Percentiles rank a stretch among this genome's conserved stretches.
phyloP scores from a whole-genome alignment of 2,113 vertebrate species.

The Poeciliopsis occidentalis region DNA sequence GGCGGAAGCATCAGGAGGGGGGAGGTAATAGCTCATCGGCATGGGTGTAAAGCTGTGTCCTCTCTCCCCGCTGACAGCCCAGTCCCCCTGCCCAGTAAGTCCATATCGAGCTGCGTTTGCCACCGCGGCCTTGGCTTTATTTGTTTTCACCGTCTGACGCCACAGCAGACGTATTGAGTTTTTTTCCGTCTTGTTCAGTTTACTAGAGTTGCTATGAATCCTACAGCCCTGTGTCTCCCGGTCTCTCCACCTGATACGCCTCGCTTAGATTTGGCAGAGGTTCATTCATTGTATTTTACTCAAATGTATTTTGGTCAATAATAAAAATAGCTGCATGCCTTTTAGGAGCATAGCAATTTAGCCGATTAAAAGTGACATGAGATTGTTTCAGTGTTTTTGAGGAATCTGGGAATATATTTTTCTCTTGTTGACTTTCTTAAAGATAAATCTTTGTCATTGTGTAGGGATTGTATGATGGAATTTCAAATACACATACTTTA shows the following conservation, averaged over 20 bases:
- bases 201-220: constrained; percentile 66
- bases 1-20: constrained; percentile 55
- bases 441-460: too few relatives aligned
- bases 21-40: constrained; percentile 73
- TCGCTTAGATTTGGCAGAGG: constrained; percentile 50
- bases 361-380: not conserved
- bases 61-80: constrained; percentile 70
- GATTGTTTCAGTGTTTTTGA: not conserved
- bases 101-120: constrained; percentile 75
- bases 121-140: constrained; percentile 68
- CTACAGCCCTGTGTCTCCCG: constrained; percentile 23
- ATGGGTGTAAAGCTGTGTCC: constrained; percentile 69
- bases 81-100: constrained; percentile 64
- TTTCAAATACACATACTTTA: too few relatives aligned
- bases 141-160: constrained; percentile 79
- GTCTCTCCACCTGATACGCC: constrained; percentile 23
- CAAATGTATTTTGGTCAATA: constrained; percentile 55
- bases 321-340: constrained; percentile 37
- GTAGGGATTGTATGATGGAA: too few relatives aligned
- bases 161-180: constrained; percentile 73
- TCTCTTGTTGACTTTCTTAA: too few relatives aligned
- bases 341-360: not conserved
- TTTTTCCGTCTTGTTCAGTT: constrained; percentile 74
- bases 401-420: too few relatives aligned
- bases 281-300: constrained; percentile 67